Conservation (phyloP, 2,888 invertebrate genomes). For the Mimumesa dahlbomi region DNA sequence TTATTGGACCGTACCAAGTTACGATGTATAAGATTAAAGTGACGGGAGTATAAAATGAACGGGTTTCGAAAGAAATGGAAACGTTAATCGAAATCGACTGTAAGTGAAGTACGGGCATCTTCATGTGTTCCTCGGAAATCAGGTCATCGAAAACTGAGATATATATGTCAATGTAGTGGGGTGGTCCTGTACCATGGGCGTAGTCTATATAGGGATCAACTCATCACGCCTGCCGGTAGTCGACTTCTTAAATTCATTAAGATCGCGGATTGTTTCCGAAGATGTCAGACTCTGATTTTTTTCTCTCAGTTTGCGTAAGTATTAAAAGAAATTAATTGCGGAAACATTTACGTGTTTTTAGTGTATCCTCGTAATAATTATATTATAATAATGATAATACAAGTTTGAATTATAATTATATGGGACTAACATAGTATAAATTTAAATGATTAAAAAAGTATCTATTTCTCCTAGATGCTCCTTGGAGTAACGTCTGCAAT, state of each 20-base stretch:
- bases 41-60: not conserved
- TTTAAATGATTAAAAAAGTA: not conserved
- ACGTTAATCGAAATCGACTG: constrained; percentile 4
- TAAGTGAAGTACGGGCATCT: constrained; percentile 8
- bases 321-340: not conserved
- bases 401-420: no score
- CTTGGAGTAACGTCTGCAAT: constrained; percentile 25
- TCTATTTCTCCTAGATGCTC: constrained; percentile 33
- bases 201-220: constrained; percentile 41
- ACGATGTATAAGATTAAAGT: no score
- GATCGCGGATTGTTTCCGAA: not conserved
- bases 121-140: constrained; percentile 23
- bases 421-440: no score
- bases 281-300: constrained; percentile 9
- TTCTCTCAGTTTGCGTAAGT: constrained; percentile 17
- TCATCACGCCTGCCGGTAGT: constrained; percentile 23
- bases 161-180: constrained; percentile 19
- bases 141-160: constrained; percentile 31
- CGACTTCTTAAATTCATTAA: constrained; percentile 15
- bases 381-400: no score
- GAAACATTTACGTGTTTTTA: not conserved
- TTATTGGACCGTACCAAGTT: no score
- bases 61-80: not conserved
- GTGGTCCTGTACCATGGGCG: constrained; percentile 1
- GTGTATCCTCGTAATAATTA: no score